These are phyloP conservation scores for Doris montereyensis DNA, from an alignment of 2,888 invertebrate species.

Conservation along the genomic window DNA sequence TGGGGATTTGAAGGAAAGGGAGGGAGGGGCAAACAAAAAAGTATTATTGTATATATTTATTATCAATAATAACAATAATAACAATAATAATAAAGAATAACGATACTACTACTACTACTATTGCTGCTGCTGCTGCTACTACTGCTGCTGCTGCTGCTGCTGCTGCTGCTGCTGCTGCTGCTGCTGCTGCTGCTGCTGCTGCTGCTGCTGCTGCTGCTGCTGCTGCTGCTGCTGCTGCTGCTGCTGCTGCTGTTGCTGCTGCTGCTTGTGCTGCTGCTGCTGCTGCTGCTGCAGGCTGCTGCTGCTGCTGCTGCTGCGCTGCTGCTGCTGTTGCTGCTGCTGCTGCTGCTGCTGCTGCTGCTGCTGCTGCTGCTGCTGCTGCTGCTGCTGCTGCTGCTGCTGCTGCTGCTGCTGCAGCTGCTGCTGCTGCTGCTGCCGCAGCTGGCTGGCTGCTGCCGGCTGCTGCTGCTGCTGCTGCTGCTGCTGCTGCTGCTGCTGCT, in stretches of 20 bases:
- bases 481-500: neutral
- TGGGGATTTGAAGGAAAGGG: no score
- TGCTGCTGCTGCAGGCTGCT: no score
- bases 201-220: constrained; percentile 22
- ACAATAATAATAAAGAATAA: neutral
- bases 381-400: constrained; percentile 18
- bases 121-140: constrained; percentile 2
- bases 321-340: no score
- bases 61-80: no score
- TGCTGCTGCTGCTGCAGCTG: neutral
- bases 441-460: neutral
- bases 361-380: constrained; percentile 10
- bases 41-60: no score
- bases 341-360: neutral
- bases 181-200: constrained; percentile 1
- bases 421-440: neutral
- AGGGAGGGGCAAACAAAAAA: no score
- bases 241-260: constrained; percentile 7
- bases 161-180: no score
- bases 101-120: constrained; percentile 22
- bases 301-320: no score
- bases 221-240: constrained; percentile 23
- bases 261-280: no score
- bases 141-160: neutral
- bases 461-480: neutral